Percentiles rank a stretch among this genome's conserved stretches.
Conservation (phyloP, 2,113 vertebrate genomes). For the Raja brachyura region DNA sequence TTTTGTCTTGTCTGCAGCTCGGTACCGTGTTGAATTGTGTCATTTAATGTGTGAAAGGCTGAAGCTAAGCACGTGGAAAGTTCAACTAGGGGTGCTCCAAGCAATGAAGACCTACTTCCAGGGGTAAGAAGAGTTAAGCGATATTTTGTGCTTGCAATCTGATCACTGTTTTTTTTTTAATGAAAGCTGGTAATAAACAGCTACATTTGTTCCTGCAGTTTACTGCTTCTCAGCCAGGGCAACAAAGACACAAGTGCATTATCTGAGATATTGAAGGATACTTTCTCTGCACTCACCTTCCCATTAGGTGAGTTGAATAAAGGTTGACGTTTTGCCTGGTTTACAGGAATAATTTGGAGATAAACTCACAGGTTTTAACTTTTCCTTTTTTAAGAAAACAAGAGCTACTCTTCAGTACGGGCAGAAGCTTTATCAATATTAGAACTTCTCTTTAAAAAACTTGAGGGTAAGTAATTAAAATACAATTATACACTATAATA, state of each 20-base stretch:
- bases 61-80: conserved; percentile 89
- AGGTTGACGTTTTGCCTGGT: background rate
- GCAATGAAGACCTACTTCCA: conserved; percentile 86
- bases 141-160: background rate
- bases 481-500: too few species aligned
- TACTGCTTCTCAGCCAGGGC: conserved; percentile 77
- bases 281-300: conserved; percentile 75
- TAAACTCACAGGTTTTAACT: background rate
- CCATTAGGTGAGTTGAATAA: conserved; percentile 69
- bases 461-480: conserved; percentile 67
- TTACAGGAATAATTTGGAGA: background rate
- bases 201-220: conserved; percentile 52
- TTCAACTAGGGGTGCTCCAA: conserved; percentile 81
- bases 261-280: conserved; percentile 77
- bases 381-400: conserved; percentile 71
- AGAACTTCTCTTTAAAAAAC: conserved; percentile 78
- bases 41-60: conserved; percentile 81
- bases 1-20: conserved; percentile 55
- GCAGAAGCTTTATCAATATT: conserved; percentile 86
- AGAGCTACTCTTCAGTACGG: conserved; percentile 89
- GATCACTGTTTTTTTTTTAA: background rate
- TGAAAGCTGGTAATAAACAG: background rate
- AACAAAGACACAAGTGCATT: conserved; percentile 64
- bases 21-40: conserved; percentile 77
- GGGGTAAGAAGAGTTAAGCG: conserved; percentile 58